Conservation (phyloP, 2,888 invertebrate genomes). For the Creontiades dilutus region DNA sequence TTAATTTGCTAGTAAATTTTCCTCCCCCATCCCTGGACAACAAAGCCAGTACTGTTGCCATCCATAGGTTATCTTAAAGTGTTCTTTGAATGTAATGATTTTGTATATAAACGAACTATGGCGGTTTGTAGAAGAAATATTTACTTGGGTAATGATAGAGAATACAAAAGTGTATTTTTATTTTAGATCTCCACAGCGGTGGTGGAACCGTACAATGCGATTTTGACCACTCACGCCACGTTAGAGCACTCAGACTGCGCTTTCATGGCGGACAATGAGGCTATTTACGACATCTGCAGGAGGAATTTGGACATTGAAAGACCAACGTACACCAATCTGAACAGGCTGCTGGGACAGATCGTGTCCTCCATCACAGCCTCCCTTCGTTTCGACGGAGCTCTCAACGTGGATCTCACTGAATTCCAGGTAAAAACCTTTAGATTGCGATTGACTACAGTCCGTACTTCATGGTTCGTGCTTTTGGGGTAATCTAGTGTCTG, state of each 20-base stretch:
- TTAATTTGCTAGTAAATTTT: no score
- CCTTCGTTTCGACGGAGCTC: constrained; percentile 93
- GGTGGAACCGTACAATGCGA: constrained; percentile 82
- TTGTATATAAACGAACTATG: no score
- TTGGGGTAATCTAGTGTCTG: no score
- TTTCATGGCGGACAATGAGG: constrained; percentile 82
- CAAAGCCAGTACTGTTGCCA: no score
- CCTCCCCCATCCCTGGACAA: no score
- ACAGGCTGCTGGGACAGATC: constrained; percentile 96
- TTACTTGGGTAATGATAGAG: no score
- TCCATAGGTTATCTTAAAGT: no score
- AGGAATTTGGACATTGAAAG: constrained; percentile 96
- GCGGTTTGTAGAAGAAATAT: no score
- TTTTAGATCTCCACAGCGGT: constrained; percentile 81
- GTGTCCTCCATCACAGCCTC: constrained; percentile 95
- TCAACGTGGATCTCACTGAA: constrained; percentile 95
- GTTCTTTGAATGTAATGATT: no score
- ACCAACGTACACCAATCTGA: constrained; percentile 97
- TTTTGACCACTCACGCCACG: constrained; percentile 83
- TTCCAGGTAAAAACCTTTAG: constrained; percentile 83
- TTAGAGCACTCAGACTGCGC: constrained; percentile 84
- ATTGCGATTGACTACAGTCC: neutral
- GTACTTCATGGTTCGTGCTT: no score
- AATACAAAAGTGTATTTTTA: no score
- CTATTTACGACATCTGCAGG: constrained; percentile 91